Evolutionary conservation across 2,888 invertebrate genomes (phyloP).

Genomic region (Octodonta nipae): DNA sequence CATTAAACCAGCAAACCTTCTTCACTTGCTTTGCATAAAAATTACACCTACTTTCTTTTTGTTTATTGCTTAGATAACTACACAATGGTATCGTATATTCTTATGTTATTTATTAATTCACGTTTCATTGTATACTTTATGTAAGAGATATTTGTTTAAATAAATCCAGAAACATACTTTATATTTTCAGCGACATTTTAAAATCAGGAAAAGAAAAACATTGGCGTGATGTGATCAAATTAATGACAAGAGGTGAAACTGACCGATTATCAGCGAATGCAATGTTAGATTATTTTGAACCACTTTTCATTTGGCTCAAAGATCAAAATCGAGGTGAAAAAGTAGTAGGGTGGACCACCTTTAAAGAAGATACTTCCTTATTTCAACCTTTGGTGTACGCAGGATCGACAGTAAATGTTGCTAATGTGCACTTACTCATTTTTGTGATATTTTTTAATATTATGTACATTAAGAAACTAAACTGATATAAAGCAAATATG

Average conservation of each 20-base stretch:
- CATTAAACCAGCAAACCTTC: too few relatives aligned
- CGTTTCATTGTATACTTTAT: neutral
- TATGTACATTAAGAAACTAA: too few relatives aligned
- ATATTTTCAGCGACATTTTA: constrained; percentile 50
- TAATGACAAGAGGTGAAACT: constrained; percentile 54
- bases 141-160: constrained; percentile 1
- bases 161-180: too few relatives aligned
- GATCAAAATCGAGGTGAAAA: constrained; percentile 59
- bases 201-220: constrained; percentile 52
- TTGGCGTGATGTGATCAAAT: constrained; percentile 59
- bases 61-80: too few relatives aligned
- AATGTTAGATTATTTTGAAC: constrained; percentile 69
- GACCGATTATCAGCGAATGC: constrained; percentile 64
- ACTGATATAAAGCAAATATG: too few relatives aligned
- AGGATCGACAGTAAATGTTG: constrained; percentile 5
- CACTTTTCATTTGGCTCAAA: constrained; percentile 63
- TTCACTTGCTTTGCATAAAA: too few relatives aligned
- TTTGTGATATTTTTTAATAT: constrained; percentile 9
- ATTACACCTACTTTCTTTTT: too few relatives aligned
- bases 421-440: neutral
- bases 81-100: too few relatives aligned
- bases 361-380: constrained; percentile 49
- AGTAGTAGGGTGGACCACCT: constrained; percentile 62
- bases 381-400: constrained; percentile 33
- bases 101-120: neutral